phyloP scores from a whole-genome alignment of 2,888 invertebrate genomes.

The Disparrhopalites patrizii region DNA sequence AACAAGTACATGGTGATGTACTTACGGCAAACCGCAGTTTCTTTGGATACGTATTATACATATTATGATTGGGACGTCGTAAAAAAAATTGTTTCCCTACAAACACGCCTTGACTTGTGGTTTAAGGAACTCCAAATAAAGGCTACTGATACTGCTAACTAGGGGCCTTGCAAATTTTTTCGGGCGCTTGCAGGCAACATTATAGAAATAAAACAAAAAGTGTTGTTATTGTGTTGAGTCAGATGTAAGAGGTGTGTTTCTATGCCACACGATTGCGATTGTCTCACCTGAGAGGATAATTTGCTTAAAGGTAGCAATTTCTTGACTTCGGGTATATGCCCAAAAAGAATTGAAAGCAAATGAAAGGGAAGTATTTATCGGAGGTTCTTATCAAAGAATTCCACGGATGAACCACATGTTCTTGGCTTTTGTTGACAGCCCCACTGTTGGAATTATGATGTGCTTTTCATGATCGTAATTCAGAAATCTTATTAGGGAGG shows the following conservation, averaged over 20 bases:
- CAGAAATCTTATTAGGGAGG: too few species aligned
- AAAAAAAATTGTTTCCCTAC: too few species aligned
- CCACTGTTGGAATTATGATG: background rate
- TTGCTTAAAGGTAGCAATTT: slow-evolving; percentile 13
- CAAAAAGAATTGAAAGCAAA: background rate
- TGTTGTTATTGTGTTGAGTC: background rate
- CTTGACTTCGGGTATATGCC: background rate
- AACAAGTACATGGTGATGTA: background rate
- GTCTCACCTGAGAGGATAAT: slow-evolving; percentile 9
- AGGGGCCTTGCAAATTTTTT: slow-evolving; percentile 7
- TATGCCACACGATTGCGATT: background rate
- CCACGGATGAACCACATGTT: slow-evolving; percentile 1
- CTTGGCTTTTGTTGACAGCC: background rate
- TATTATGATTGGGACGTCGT: too few species aligned
- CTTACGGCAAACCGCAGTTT: background rate
- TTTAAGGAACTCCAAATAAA: slow-evolving; percentile 9
- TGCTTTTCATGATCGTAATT: too few species aligned
- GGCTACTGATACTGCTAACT: too few species aligned
- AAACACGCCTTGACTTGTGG: too few species aligned
- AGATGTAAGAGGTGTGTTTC: background rate
- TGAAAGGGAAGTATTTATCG: slow-evolving; percentile 23
- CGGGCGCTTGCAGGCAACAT: background rate
- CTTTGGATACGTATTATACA: slow-evolving; percentile 1
- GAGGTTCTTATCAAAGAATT: background rate
- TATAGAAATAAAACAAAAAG: too few species aligned